Evolutionary conservation across 1,140 invertebrate species (phyloP), one percentile per base, ranked within the genome.

Genomic region (Chymomyza costata): DNA sequence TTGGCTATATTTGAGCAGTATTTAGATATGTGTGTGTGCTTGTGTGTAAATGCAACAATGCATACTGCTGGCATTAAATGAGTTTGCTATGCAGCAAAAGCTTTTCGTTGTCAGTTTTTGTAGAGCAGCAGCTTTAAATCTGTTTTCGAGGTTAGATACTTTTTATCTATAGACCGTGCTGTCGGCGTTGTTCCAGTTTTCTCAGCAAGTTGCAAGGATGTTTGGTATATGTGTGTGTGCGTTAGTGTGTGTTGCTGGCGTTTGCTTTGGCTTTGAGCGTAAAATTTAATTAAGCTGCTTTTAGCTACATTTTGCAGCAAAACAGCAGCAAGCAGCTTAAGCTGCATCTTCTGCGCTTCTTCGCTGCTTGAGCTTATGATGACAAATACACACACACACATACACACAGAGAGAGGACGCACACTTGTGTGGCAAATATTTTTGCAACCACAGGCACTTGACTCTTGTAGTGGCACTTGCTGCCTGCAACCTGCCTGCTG

Each of bases 391-490:
- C 34, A 35, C 10, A 34, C 28, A 38, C 39, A 51, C 28, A n/a
- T n/a, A 19, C 40, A 32, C 39, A n/a, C 18, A 11, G 34, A 14
- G 28, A 16, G 30, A 18, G n/a, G 7, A 8, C 21, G 10, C 21
- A 3, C 21, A 25, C 21, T 2, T 44, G 16, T 45, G 49, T 15
- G 17, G 55, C 55, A 59, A 59, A 59, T 54, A 47, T 54, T 46
- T 54, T 55, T 55, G 66, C 66, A 55, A 47, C 66, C 66, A 71
- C 67, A 73, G 69, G 52, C 64, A 74, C 68, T 73, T 73, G 68
- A 73, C 68, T 73, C 60, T 58, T 73, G 49, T 30, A 73, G 68
- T 71, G 58, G 58, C 68, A 63, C 52, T 63, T 69, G 2, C 8
- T 11, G 39, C 51, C 10, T 19, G 16, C 17, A 35, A 48, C 21